Conservation (phyloP, 2,113 vertebrate species). For the Prionailurus viverrinus region DNA sequence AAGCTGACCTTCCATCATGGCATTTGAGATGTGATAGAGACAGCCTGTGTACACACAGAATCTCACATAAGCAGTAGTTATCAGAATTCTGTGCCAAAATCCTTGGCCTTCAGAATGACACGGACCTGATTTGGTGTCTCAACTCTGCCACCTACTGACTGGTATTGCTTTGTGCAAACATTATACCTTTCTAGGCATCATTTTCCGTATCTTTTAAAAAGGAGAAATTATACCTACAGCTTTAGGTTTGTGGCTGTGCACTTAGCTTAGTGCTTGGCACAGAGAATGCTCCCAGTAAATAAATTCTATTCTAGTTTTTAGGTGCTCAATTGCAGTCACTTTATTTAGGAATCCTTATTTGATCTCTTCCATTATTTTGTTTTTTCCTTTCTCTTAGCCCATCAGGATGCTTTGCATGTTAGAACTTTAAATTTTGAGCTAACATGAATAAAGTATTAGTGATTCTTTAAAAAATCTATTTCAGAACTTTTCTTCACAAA, state of each 20-base stretch:
- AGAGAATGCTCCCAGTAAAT: slow-evolving; percentile 21
- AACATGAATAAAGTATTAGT: slow-evolving; percentile 30
- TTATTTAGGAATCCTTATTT: slow-evolving; percentile 58
- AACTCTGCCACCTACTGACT: slow-evolving; percentile 70
- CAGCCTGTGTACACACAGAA: not conserved
- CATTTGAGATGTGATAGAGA: slow-evolving; percentile 1
- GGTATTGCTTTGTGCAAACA: not conserved
- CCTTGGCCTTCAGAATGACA: not conserved
- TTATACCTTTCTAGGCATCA: slow-evolving; percentile 24
- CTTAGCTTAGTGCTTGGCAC: not conserved
- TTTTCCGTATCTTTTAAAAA: slow-evolving; percentile 26
- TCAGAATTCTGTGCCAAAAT: not conserved
- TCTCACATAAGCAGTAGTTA: not conserved
- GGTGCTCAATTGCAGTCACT: not conserved
- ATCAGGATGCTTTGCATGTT: not conserved
- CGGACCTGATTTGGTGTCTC: slow-evolving; percentile 56
- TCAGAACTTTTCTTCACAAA: slow-evolving; percentile 36
- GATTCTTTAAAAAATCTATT: slow-evolving; percentile 22
- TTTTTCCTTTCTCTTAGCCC: not conserved
- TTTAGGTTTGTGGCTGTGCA: not conserved
- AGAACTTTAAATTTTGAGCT: not conserved
- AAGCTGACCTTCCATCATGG: not conserved
- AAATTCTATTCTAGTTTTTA: slow-evolving; percentile 52
- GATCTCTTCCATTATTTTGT: not conserved
- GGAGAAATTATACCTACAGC: not conserved